A percentile compares a stretch with the other conserved stretches of the same genome.
These are phyloP conservation scores for Arizona elegans DNA, from an alignment of 2,113 vertebrate genomes.

Conservation along the genomic window DNA sequence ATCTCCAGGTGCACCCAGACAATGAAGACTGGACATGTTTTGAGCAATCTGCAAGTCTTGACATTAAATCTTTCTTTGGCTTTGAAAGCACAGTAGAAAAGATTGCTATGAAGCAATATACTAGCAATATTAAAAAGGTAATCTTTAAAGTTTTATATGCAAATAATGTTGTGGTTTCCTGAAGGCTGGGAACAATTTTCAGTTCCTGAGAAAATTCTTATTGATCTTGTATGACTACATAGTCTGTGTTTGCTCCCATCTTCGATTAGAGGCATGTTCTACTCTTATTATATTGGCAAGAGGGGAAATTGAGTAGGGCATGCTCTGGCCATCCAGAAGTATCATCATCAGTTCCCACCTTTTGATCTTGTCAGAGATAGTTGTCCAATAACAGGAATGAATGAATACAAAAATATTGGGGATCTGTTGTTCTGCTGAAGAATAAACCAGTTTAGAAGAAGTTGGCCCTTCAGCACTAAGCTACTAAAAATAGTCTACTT, in stretches of 20 bases:
- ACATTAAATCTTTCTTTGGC: conserved; percentile 97
- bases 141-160: conserved; percentile 15
- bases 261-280: not conserved
- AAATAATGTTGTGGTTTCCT: not conserved
- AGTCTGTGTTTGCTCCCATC: not conserved
- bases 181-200: not conserved
- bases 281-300: not conserved
- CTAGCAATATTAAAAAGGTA: conserved; percentile 94
- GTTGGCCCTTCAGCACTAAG: too few species aligned
- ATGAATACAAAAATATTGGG: not conserved
- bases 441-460: not conserved
- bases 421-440: not conserved
- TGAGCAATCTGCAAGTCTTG: conserved; percentile 92
- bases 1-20: conserved; percentile 89
- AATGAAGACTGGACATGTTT: conserved; percentile 98
- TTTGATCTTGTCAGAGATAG: not conserved
- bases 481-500: not conserved
- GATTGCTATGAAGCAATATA: conserved; percentile 95
- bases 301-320: not conserved
- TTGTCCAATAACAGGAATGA: not conserved
- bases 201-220: not conserved
- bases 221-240: not conserved
- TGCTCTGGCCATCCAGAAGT: not conserved
- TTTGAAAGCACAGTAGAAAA: conserved; percentile 97
- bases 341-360: not conserved